Base-by-base conservation (phyloP, 2,888 invertebrate genomes). In the Dilophus febrilis region DNA sequence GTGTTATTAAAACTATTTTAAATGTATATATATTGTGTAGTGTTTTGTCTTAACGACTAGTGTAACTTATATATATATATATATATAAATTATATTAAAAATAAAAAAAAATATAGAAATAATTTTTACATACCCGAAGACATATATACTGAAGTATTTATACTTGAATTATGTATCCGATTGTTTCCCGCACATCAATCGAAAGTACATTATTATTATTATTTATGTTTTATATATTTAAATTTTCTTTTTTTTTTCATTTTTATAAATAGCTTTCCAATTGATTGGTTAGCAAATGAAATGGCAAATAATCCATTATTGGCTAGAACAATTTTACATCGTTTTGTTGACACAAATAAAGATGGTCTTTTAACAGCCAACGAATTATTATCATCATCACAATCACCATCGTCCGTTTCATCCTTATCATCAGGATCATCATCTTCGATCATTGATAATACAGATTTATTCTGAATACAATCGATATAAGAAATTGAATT, bases 201-300 rank as follows among this genome's bases (percentile, higher is more conserved):
- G n/a, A n/a, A n/a, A n/a, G n/a, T n/a, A n/a, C n/a, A n/a, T n/a
- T n/a, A n/a, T n/a, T n/a, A n/a, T n/a, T n/a, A n/a, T n/a, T n/a
- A n/a, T n/a, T n/a, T n/a, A n/a, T n/a, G n/a, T n/a, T n/a, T n/a
- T n/a, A n/a, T n/a, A n/a, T n/a, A n/a, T n/a, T n/a, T n/a, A n/a
- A n/a, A 37, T 13, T 35, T 11, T 36, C 35, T 30, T 11, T n/a
- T 26, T 34, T 30, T 37, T 8, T 22, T 6, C 8, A 22, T 22
- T 22, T 22, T 22, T 22, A 22, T 8, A n/a, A n/a, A n/a, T n/a
- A 51, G 50, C 32, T 47, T 50, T 33, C 48, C 51, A 40, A 46
- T 50, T 30, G 51, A 51, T 19, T 51, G 49, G 51, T 40, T 50
- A 33, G 48, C 47, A 2, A 48, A 48, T 33, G 51, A 51, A 41